Conservation (phyloP, 1,140 invertebrate genomes). For the Trichonephila clavata region DNA sequence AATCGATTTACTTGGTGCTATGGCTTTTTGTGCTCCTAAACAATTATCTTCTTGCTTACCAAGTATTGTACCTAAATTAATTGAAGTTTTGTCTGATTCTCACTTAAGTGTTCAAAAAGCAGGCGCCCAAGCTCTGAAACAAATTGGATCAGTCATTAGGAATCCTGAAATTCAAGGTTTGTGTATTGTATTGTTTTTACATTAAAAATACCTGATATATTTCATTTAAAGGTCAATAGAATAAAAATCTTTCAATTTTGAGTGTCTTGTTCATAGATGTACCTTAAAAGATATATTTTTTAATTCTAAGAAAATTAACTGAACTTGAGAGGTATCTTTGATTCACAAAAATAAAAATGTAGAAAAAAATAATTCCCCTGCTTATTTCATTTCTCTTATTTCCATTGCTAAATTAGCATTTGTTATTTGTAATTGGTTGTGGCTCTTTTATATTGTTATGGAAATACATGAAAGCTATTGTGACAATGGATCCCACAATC, state of each 20-base stretch:
- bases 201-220: not conserved
- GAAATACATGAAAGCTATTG: too few relatives aligned
- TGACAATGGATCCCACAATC: too few relatives aligned
- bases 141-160: conserved; percentile 98
- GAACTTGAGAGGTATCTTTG: too few relatives aligned
- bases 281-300: too few relatives aligned
- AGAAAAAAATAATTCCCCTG: too few relatives aligned
- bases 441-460: too few relatives aligned
- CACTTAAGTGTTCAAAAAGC: conserved; percentile 99
- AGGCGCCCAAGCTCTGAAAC: conserved; percentile 95
- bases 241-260: not conserved
- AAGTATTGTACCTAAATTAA: conserved; percentile 98
- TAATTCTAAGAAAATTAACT: too few relatives aligned
- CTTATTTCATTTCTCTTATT: too few relatives aligned
- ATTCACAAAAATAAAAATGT: too few relatives aligned
- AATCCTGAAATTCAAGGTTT: conserved; percentile 98
- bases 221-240: not conserved
- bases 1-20: conserved; percentile 96
- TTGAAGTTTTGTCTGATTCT: conserved; percentile 98
- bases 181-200: not conserved
- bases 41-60: conserved; percentile 98
- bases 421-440: too few relatives aligned
- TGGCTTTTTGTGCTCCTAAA: conserved; percentile 99
- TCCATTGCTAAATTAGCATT: too few relatives aligned
- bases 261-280: too few relatives aligned